Conservation (phyloP, 2,113 vertebrate genomes). For the Hippocampus guttulatus region DNA sequence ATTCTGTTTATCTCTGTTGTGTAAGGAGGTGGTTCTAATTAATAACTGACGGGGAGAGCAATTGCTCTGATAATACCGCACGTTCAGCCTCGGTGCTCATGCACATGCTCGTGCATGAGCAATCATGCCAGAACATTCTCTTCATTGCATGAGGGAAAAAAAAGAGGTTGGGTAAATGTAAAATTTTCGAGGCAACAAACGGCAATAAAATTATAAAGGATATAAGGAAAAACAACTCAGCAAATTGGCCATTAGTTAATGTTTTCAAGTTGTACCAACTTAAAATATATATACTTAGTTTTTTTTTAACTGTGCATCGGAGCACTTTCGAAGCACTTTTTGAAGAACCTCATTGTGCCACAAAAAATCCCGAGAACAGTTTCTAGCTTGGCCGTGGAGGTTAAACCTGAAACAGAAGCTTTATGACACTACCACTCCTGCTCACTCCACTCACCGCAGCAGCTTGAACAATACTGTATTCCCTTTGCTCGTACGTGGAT, state of each 20-base stretch:
- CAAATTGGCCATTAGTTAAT: too few relatives aligned
- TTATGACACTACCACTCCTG: neutral
- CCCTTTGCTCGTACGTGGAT: slow-evolving; percentile 9
- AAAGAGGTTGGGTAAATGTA: too few relatives aligned
- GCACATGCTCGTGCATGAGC: neutral
- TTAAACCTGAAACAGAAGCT: neutral
- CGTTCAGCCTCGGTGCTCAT: neutral
- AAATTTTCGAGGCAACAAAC: too few relatives aligned
- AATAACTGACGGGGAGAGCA: neutral
- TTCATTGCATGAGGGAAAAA: neutral
- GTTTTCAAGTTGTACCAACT: too few relatives aligned
- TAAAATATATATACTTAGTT: too few relatives aligned
- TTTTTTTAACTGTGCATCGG: neutral
- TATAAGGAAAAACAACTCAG: too few relatives aligned
- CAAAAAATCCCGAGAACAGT: neutral
- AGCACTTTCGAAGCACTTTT: neutral
- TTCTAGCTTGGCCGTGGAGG: neutral
- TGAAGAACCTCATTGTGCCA: neutral
- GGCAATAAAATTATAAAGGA: too few relatives aligned
- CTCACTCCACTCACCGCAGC: neutral
- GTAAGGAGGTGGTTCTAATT: neutral
- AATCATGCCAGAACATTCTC: neutral
- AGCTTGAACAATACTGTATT: neutral
- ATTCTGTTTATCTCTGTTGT: neutral
- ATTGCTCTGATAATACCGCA: neutral